Evolutionary conservation across 1,140 invertebrate species (phyloP).

Genomic region (Apis laboriosa): DNA sequence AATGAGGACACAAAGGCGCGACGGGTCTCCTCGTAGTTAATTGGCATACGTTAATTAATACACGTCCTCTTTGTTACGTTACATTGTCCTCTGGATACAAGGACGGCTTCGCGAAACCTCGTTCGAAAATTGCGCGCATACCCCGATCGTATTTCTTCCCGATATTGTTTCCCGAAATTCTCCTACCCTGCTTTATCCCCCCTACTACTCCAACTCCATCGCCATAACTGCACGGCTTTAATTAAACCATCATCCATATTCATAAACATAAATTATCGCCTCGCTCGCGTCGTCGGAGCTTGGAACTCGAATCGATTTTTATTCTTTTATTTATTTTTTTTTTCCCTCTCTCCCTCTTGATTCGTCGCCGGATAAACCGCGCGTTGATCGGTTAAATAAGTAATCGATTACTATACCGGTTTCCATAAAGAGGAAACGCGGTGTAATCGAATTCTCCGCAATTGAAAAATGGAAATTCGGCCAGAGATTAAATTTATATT

Average conservation of each 20-base stretch:
- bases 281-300: background rate
- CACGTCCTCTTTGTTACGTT: conserved; percentile 35
- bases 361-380: background rate
- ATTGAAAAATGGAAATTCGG: background rate
- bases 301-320: background rate
- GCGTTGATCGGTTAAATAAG: conserved; percentile 7
- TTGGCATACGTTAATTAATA: conserved; percentile 58
- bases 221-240: background rate
- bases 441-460: background rate
- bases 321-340: background rate
- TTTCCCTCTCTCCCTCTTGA: background rate
- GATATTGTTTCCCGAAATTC: conserved; percentile 31
- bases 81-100: background rate
- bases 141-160: background rate
- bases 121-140: conserved; percentile 5
- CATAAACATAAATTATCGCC: conserved; percentile 35
- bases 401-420: background rate
- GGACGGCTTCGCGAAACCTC: background rate
- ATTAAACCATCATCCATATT: conserved; percentile 32
- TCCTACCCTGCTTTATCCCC: rapidly evolving
- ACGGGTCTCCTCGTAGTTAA: conserved; percentile 33
- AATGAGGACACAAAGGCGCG: conserved; percentile 47
- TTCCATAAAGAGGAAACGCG: background rate
- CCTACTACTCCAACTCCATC: too few species aligned
- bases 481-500: background rate